Percentiles rank a stretch among this genome's conserved stretches.
Conservation (phyloP, 2,797 vertebrate genomes). For the Xiphophorus birchmanni region DNA sequence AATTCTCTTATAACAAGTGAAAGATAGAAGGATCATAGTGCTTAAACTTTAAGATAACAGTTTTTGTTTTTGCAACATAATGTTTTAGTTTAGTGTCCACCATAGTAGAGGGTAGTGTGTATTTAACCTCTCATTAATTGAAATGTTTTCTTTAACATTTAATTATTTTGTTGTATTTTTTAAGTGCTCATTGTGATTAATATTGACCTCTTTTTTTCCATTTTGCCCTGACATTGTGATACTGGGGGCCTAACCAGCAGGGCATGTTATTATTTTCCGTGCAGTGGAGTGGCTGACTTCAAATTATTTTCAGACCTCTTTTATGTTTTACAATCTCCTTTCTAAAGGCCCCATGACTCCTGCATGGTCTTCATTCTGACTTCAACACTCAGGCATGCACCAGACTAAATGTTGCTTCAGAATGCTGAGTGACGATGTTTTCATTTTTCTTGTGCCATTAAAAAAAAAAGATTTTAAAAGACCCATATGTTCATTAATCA, state of each 20-base stretch:
- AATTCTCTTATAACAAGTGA: neutral
- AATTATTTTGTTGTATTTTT: neutral
- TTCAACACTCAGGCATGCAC: neutral
- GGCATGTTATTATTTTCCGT: neutral
- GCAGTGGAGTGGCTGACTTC: neutral
- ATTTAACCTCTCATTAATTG: neutral
- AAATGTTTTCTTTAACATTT: neutral
- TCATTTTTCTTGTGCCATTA: neutral
- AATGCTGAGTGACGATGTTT: neutral
- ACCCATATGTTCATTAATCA: neutral
- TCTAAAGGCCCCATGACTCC: neutral
- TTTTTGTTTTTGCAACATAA: neutral
- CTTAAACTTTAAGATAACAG: neutral
- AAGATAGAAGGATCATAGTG: neutral
- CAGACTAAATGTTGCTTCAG: neutral
- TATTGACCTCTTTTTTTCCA: neutral
- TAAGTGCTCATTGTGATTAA: neutral
- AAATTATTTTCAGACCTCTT: neutral
- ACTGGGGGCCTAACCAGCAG: neutral
- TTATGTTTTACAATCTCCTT: neutral
- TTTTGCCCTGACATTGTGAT: neutral
- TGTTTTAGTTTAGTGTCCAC: no score
- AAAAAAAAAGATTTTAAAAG: neutral
- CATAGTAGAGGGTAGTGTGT: neutral
- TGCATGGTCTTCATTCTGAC: neutral